Conservation (phyloP, 1,140 invertebrate genomes). For the Euwallacea fornicatus region DNA sequence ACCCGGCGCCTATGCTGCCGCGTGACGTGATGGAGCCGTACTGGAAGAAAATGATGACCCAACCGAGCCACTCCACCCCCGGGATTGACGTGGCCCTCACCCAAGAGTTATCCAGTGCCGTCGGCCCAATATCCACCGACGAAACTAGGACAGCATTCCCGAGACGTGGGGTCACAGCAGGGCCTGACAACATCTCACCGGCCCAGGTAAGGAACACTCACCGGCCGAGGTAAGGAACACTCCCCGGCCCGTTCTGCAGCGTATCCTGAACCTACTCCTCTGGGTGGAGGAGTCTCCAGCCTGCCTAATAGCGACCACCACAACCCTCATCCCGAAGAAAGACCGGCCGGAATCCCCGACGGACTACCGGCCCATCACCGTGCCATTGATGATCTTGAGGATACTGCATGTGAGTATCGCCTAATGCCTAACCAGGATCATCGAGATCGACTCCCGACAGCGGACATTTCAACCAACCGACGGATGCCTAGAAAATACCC, state of each 20-base stretch:
- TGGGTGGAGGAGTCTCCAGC: not conserved
- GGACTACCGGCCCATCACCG: slow-evolving; percentile 1
- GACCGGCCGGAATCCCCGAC: not conserved
- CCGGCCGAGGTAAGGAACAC: not conserved
- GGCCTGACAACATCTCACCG: not conserved
- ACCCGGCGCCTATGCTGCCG: not conserved
- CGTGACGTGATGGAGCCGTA: not conserved
- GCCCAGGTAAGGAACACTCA: not conserved
- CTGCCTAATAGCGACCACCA: not conserved
- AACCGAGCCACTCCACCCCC: not conserved
- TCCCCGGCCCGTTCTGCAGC: too few species aligned
- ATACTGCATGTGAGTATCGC: not conserved
- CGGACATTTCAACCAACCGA: not conserved
- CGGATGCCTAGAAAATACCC: not conserved
- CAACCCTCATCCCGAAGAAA: not conserved
- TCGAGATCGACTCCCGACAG: not conserved
- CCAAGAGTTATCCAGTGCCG: not conserved
- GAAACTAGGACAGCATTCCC: not conserved
- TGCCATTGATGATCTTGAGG: not conserved
- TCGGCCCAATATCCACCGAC: not conserved
- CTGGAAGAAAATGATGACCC: slow-evolving; percentile 1
- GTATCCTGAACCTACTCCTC: not conserved
- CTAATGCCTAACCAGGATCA: not conserved
- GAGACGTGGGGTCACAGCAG: not conserved
- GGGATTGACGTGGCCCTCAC: not conserved